These are phyloP conservation scores for Chiloscyllium punctatum DNA, from an alignment of 2,797 vertebrate species.

Conservation along the genomic window DNA sequence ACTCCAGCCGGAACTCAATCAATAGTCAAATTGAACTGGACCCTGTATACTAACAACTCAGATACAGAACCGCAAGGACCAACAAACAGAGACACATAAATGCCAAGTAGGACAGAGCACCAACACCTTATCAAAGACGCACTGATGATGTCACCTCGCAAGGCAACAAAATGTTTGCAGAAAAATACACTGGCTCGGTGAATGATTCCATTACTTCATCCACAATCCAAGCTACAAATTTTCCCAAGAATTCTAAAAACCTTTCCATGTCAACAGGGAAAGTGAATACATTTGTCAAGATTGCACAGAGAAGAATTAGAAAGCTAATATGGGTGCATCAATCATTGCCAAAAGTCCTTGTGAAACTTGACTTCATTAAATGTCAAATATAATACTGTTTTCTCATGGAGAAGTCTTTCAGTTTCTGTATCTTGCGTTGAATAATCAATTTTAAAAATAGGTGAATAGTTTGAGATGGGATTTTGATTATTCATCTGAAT, in stretches of 20 bases:
- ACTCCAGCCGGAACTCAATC: too few species aligned
- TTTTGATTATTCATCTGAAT: background rate
- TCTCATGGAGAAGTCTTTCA: background rate
- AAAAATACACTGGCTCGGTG: too few species aligned
- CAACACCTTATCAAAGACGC: too few species aligned
- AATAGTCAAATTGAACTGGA: too few species aligned
- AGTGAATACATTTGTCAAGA: background rate
- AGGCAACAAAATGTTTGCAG: too few species aligned
- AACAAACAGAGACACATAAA: too few species aligned
- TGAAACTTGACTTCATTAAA: background rate
- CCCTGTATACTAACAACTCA: too few species aligned
- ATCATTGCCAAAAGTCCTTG: background rate
- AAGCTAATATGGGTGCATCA: background rate
- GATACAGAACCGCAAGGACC: too few species aligned
- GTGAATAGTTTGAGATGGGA: background rate
- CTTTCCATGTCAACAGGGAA: background rate
- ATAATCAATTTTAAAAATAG: background rate
- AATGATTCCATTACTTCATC: too few species aligned
- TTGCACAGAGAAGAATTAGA: background rate
- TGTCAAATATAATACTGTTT: background rate
- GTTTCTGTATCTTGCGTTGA: background rate
- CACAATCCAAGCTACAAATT: too few species aligned
- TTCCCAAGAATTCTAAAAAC: background rate
- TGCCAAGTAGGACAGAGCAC: too few species aligned
- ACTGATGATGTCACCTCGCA: too few species aligned